Evolutionary conservation across 2,113 vertebrate species (phyloP).

Genomic region (Ginglymostoma cirratum): DNA sequence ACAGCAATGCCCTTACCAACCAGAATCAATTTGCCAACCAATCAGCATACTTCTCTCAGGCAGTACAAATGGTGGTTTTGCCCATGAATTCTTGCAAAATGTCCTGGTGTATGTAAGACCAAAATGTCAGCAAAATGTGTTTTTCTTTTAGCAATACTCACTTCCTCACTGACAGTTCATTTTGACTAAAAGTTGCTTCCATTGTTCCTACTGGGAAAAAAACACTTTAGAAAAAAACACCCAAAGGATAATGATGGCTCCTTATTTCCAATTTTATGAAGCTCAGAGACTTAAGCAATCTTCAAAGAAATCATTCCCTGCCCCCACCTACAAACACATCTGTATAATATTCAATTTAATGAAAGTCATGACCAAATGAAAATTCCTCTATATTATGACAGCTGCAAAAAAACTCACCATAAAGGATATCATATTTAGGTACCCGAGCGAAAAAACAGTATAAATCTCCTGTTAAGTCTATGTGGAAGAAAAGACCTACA

Average conservation of each 20-base stretch:
- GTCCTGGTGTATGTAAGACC: no score
- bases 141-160: no score
- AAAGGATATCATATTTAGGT: conserved; percentile 27
- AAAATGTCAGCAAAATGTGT: no score
- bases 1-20: no score
- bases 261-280: neutral
- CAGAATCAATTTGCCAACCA: no score
- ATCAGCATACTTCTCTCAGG: no score
- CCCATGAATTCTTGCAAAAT: no score
- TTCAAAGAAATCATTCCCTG: neutral
- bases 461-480: neutral
- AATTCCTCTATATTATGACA: conserved; percentile 31
- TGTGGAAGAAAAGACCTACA: conserved; percentile 26
- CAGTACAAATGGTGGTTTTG: no score
- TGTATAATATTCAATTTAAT: conserved; percentile 18
- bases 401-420: neutral
- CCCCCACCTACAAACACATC: conserved; percentile 13
- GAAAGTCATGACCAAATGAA: conserved; percentile 25
- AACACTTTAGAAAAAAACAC: neutral
- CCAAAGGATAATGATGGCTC: no score
- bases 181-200: neutral
- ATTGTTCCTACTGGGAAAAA: neutral
- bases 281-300: neutral
- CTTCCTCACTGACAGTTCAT: neutral
- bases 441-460: neutral